These are phyloP conservation scores for Maconellicoccus hirsutus DNA, from an alignment of 1,140 invertebrate species.

Conservation along the genomic window DNA sequence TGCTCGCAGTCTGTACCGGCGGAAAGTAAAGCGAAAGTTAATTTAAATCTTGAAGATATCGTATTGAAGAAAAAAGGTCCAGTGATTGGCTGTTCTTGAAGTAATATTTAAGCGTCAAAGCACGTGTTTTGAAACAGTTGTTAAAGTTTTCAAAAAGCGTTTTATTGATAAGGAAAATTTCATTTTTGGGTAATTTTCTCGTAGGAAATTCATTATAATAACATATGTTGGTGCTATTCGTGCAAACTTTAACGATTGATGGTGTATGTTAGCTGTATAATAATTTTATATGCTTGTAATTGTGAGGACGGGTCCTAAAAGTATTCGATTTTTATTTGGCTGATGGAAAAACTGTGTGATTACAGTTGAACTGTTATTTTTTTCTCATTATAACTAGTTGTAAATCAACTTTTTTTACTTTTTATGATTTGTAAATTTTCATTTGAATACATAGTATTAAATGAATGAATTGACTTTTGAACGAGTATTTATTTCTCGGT, in stretches of 20 bases:
- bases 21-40: constrained; percentile 52
- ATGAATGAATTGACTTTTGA: neutral
- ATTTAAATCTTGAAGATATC: constrained; percentile 60
- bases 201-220: too few species aligned
- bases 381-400: neutral
- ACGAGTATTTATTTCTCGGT: neutral
- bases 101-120: too few species aligned
- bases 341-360: neutral
- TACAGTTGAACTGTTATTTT: constrained; percentile 14
- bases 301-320: neutral
- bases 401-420: constrained; percentile 6
- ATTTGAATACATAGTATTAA: constrained; percentile 19
- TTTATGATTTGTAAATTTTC: constrained; percentile 18
- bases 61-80: constrained; percentile 49
- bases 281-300: neutral
- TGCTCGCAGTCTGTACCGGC: constrained; percentile 58
- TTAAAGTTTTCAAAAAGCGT: neutral
- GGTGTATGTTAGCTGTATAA: neutral
- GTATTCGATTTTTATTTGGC: constrained; percentile 6
- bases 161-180: neutral
- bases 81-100: constrained; percentile 19
- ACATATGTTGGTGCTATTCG: neutral
- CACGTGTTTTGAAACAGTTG: neutral
- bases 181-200: too few species aligned
- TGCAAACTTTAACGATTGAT: constrained; percentile 1